Percentiles rank a stretch among this genome's conserved stretches.
These are phyloP conservation scores for Lymantria dispar DNA, from an alignment of 2,888 invertebrate genomes.

Conservation along the genomic window DNA sequence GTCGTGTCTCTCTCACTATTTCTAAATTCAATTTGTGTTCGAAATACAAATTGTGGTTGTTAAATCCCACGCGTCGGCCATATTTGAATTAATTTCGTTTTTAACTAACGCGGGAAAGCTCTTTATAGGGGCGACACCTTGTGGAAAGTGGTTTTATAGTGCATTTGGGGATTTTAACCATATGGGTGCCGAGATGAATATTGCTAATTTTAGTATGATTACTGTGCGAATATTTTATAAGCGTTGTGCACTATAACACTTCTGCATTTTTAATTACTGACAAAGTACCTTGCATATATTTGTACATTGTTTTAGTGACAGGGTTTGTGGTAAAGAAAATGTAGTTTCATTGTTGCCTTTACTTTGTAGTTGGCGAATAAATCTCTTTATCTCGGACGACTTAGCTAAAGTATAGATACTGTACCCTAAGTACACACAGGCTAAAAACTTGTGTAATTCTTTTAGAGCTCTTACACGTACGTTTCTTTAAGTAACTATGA, in stretches of 20 bases:
- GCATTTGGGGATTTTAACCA: conserved; percentile 41
- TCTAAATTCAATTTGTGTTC: conserved; percentile 69
- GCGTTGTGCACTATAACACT: conserved; percentile 6
- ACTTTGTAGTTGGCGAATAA: too few relatives aligned
- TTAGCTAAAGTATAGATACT: too few relatives aligned
- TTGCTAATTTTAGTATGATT: conserved; percentile 35
- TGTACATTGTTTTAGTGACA: not conserved
- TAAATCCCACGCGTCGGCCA: conserved; percentile 60
- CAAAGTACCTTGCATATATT: not conserved
- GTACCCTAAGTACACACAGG: too few relatives aligned
- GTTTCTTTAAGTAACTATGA: too few relatives aligned
- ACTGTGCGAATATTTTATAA: conserved; percentile 35
- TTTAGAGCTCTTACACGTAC: too few relatives aligned
- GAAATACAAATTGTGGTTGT: conserved; percentile 68
- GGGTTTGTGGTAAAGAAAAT: too few relatives aligned
- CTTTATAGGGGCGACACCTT: conserved; percentile 50
- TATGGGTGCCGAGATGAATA: conserved; percentile 28
- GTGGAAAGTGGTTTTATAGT: conserved; percentile 50
- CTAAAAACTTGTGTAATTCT: too few relatives aligned
- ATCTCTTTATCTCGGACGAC: too few relatives aligned
- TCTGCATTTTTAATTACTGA: conserved; percentile 16
- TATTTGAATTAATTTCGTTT: conserved; percentile 70
- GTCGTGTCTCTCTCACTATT: conserved; percentile 54
- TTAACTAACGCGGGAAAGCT: conserved; percentile 65
- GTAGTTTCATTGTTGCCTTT: too few relatives aligned